Evolutionary conservation across 2,113 vertebrate genomes (phyloP), one percentile per base, ranked within the genome.

Genomic region (Thermophis baileyi): DNA sequence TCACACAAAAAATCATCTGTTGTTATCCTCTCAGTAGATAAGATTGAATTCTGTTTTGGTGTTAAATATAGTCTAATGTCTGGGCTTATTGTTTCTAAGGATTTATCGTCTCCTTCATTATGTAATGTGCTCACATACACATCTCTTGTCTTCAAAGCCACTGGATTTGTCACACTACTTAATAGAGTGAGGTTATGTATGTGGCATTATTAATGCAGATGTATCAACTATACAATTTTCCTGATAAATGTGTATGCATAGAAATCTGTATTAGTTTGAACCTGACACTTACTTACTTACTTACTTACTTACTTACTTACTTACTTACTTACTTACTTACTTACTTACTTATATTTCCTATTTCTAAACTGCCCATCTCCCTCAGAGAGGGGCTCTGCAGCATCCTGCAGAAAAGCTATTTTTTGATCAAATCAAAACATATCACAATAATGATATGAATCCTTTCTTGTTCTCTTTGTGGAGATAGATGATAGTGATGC

Each of bases 1-100:
- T 55, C 74, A 87, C 93, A 14, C 47, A 95, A 93, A 91, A 94
- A 96, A 96, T 10, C 3, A 25, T 69, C 90, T 91, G 93, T 93
- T 94, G 93, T 92, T 90, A 93, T 93, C 91, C 91, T 74, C 81
- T 74, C 63, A 60, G n/a, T 55, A 93, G 94, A 92, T 95, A 95
- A 91, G 51, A 93, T 4, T 94, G 35, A 94, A 96, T 92, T 89
- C 88, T 90, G 44, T 87, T 57, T 91, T 95, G 55, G 85, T 91
- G 89, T 94, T 94, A 94, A 92, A 11, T 16, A 9, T 89, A 11
- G n/a, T 74, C 50, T 60, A 81, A 54, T 35, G 54, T 88, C 44
- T 50, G 60, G 4, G 46, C 1, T 86, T 85, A 22, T 18, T 49
- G 8, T 44, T 25, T 51, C 60, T 22, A 88, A 87, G 69, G 22